These are phyloP conservation scores for Huso huso DNA, from an alignment of 2,797 vertebrate species.

Conservation along the genomic window DNA sequence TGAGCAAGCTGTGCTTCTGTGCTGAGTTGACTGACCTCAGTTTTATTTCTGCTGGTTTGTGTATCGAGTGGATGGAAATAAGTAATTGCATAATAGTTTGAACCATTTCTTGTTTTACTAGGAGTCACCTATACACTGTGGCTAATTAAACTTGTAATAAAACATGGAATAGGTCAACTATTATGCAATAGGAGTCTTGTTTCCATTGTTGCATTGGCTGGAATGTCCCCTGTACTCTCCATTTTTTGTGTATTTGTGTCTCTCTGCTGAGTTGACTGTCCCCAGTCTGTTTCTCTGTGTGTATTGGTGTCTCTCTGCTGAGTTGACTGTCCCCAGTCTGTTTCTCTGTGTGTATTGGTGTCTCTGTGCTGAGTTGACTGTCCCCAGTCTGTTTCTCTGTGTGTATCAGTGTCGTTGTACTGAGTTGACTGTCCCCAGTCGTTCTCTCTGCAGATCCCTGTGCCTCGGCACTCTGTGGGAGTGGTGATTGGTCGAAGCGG, in stretches of 20 bases:
- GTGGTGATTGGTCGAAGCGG: slow-evolving; percentile 87
- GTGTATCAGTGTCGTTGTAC: background rate
- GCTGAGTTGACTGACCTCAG: background rate
- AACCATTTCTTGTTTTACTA: too few relatives aligned
- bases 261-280: too few relatives aligned
- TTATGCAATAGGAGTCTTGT: background rate
- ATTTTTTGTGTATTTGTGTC: too few relatives aligned
- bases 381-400: background rate
- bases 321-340: too few relatives aligned
- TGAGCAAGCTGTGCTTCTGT: slow-evolving; percentile 1
- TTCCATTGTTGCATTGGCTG: background rate
- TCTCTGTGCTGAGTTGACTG: background rate
- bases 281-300: too few relatives aligned
- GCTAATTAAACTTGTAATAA: too few relatives aligned
- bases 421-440: background rate
- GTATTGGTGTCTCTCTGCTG: too few relatives aligned
- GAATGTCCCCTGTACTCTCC: background rate
- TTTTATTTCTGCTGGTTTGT: background rate
- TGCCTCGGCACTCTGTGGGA: slow-evolving; percentile 87
- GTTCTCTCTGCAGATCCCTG: slow-evolving; percentile 67
- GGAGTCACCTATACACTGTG: too few relatives aligned
- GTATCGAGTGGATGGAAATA: too few relatives aligned
- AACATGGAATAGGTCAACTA: too few relatives aligned
- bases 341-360: too few relatives aligned
- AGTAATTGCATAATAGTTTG: too few relatives aligned